Evolutionary conservation across 2,797 vertebrate genomes (phyloP), one percentile per base, ranked within the genome.

Genomic region (Leptatherina wallacei): DNA sequence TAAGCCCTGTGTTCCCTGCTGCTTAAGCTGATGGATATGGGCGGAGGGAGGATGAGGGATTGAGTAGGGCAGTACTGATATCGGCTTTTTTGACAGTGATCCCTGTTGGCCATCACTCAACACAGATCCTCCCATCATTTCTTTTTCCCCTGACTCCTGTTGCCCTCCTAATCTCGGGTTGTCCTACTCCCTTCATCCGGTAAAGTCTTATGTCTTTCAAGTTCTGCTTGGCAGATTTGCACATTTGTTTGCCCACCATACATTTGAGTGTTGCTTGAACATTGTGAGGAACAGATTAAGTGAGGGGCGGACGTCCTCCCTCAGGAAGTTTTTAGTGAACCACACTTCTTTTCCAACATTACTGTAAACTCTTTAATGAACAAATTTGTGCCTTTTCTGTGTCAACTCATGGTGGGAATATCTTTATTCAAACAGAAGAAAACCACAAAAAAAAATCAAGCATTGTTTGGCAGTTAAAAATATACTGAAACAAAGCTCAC

Each of bases 41-140:
- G 54, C 1, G 20, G 11, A n/a, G 2, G 36, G 65, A 20, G 58
- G 61, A n/a, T 56, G 36, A 16, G 52, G 58, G 63, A 35, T 44
- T 75, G 67, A 64, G 52, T 57, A 12, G 58, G 42, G 56, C 61
- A 27, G 49, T 65, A 61, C 18, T 82, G 84, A 84, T 88, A 85
- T 82, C 76, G 57, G 66, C 58, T 40, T 47, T 77, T 85, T 66
- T 79, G 81, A 89, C 88, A 91, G 77, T 78, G 79, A 87, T 88
- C 81, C 78, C 78, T 66, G 64, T 51, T 69, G 72, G 78, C 69
- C 63, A 78, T 90, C 84, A 69, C 60, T 89, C 82, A 86, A 57
- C 51, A 67, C 40, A 78, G 64, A 73, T 67, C 54, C 65, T 69
- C 69, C 69, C 65, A 80, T 84, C 81, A 83, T 80, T 71, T 78